Evolutionary conservation across 2,888 invertebrate genomes (phyloP).

Genomic region (Pediacus dermestoides): DNA sequence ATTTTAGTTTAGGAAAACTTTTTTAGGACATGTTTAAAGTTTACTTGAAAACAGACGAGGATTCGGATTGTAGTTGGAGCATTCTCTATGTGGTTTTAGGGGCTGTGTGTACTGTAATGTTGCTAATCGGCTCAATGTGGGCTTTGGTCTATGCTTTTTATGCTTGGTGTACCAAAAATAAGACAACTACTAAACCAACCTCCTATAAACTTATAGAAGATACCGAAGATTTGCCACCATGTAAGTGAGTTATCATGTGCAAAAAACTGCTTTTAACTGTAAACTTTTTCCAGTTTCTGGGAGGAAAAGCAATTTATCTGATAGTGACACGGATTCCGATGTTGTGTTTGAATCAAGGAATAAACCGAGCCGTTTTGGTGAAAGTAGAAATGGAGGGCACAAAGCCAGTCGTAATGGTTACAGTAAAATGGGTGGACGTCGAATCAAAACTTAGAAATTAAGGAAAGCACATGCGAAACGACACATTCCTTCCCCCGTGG

Average conservation of each 20-base stretch:
- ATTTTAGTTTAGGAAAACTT: constrained; percentile 1
- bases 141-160: constrained; percentile 62
- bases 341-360: constrained; percentile 75
- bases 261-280: background rate
- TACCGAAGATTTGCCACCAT: constrained; percentile 62
- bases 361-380: constrained; percentile 54
- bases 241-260: constrained; percentile 49
- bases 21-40: constrained; percentile 41
- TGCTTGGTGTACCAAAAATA: constrained; percentile 51
- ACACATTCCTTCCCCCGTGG: constrained; percentile 3
- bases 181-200: constrained; percentile 55
- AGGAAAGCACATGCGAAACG: too few species aligned
- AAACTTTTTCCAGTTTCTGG: constrained; percentile 54
- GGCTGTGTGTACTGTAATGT: constrained; percentile 57
- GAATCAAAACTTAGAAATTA: constrained; percentile 57
- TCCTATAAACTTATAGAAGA: constrained; percentile 71
- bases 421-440: constrained; percentile 51
- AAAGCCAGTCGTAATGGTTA: constrained; percentile 56
- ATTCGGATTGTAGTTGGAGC: constrained; percentile 80
- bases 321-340: constrained; percentile 82
- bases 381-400: constrained; percentile 57
- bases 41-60: constrained; percentile 40
- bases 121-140: constrained; percentile 60
- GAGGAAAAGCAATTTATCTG: constrained; percentile 64
- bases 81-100: constrained; percentile 86